These are phyloP conservation scores for Dyspetes luteomarginatus DNA, from an alignment of 2,888 invertebrate genomes.

Conservation along the genomic window DNA sequence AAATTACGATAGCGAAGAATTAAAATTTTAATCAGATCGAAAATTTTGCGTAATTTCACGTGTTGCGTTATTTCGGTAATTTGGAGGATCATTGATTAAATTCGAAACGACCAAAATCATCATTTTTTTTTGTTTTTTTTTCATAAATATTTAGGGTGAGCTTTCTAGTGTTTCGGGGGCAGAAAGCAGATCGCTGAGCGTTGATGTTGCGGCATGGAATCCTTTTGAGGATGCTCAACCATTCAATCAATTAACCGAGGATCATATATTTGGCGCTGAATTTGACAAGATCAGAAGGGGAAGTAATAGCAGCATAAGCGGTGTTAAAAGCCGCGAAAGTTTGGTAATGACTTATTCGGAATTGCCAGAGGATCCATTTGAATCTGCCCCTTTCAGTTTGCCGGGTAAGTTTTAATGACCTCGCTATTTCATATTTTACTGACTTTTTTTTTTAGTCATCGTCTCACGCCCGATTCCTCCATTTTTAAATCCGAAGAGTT, in stretches of 20 bases:
- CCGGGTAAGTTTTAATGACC: constrained; percentile 84
- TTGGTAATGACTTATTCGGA: constrained; percentile 87
- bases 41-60: too few species aligned
- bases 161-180: constrained; percentile 80
- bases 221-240: constrained; percentile 91
- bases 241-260: constrained; percentile 90
- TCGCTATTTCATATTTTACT: constrained; percentile 31
- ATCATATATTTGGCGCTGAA: constrained; percentile 92
- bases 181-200: constrained; percentile 83
- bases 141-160: constrained; percentile 78
- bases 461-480: too few species aligned
- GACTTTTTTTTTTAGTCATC: too few species aligned
- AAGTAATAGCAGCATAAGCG: constrained; percentile 90
- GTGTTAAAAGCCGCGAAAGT: constrained; percentile 89
- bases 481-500: too few species aligned
- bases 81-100: not conserved
- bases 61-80: not conserved
- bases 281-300: constrained; percentile 92
- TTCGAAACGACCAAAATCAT: not conserved
- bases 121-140: constrained; percentile 11
- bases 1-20: not conserved
- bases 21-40: too few species aligned
- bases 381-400: constrained; percentile 92
- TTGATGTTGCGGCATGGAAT: constrained; percentile 91
- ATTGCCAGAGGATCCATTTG: constrained; percentile 90